Evolutionary conservation across 2,888 invertebrate species (phyloP).

Genomic region (Catocala fraxini): DNA sequence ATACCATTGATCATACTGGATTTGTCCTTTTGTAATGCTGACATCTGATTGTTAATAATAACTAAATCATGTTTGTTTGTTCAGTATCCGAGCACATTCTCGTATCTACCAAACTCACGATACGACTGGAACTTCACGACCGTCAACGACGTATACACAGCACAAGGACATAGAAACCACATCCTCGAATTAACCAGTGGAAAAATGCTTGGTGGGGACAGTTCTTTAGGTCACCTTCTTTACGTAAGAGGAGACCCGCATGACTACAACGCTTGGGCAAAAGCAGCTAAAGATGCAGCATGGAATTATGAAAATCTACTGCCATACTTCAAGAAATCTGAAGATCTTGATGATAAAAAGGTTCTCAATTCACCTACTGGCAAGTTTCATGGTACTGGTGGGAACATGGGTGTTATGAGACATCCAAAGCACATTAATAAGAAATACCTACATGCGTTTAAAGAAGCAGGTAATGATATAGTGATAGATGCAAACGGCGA

Average conservation of each 20-base stretch:
- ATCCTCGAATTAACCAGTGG: constrained; percentile 53
- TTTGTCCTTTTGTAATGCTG: too few species aligned
- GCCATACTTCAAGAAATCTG: constrained; percentile 60
- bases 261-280: constrained; percentile 58
- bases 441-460: constrained; percentile 65
- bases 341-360: constrained; percentile 49
- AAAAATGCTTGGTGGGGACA: constrained; percentile 61
- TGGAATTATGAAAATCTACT: constrained; percentile 58
- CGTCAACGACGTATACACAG: constrained; percentile 44
- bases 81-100: constrained; percentile 52
- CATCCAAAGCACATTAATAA: constrained; percentile 40
- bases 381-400: constrained; percentile 66
- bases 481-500: constrained; percentile 40
- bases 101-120: constrained; percentile 36
- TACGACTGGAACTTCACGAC: constrained; percentile 58
- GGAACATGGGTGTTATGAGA: constrained; percentile 70
- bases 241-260: constrained; percentile 50
- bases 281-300: constrained; percentile 36
- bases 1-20: too few species aligned
- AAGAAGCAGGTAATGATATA: constrained; percentile 70
- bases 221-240: constrained; percentile 53
- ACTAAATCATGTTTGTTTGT: constrained; percentile 16
- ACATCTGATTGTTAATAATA: too few species aligned
- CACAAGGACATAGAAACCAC: constrained; percentile 25
- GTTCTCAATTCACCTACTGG: constrained; percentile 43